These are phyloP conservation scores for Capricornis sumatraensis DNA, from an alignment of 2,113 vertebrate species.

Conservation along the genomic window DNA sequence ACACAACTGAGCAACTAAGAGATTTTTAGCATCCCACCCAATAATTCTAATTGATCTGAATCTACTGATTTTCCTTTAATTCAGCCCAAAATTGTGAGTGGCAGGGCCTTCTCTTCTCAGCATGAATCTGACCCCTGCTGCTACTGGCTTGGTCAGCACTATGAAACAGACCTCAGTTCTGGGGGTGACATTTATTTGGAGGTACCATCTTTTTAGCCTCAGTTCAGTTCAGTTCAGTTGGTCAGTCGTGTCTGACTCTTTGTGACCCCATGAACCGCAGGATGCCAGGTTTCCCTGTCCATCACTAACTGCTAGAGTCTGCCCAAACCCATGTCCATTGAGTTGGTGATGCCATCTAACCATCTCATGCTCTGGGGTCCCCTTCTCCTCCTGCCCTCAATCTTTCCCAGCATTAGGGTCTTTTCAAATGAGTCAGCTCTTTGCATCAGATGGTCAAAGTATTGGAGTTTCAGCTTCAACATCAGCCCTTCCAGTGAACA, in stretches of 20 bases:
- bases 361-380: neutral
- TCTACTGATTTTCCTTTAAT: neutral
- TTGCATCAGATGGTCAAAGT: neutral
- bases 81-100: neutral
- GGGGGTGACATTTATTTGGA: neutral
- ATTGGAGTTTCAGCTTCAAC: neutral
- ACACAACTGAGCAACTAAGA: neutral
- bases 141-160: neutral
- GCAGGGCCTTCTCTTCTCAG: neutral
- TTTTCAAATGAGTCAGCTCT: neutral
- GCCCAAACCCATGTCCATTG: neutral
- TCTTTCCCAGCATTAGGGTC: neutral
- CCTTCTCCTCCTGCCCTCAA: neutral
- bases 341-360: neutral
- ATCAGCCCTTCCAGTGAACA: neutral
- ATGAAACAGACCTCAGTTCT: neutral
- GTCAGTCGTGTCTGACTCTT: neutral
- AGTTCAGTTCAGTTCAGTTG: neutral
- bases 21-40: neutral
- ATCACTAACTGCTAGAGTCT: neutral
- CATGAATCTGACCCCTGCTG: neutral
- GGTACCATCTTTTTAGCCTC: neutral
- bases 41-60: neutral
- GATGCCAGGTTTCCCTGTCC: neutral
- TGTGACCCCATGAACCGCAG: neutral